A percentile compares a stretch with the other conserved stretches of the same genome.
Evolutionary conservation across 30 jellyfish, hydroid and myxozoan species (phyloP).

Genomic region (Nemopilema nomurai): DNA sequence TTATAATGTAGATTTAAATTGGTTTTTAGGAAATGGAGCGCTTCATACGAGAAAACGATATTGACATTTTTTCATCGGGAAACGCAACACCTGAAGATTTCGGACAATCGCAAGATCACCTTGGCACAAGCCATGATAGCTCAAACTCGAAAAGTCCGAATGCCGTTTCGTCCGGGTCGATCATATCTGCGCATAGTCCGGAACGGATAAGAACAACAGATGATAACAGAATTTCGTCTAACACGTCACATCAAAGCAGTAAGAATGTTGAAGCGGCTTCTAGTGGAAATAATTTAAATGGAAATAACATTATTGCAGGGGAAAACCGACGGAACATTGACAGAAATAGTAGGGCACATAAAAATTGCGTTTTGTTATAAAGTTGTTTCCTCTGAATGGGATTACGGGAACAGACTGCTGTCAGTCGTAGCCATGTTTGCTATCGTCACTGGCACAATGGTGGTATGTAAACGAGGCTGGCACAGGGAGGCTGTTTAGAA

Average conservation of each 20-base stretch:
- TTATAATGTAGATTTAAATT: not conserved
- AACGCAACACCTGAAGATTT: not conserved
- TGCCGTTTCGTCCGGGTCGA: not conserved
- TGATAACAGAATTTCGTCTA: not conserved
- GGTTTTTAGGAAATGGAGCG: conserved; percentile 30
- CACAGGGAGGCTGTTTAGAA: no score
- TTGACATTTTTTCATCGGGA: conserved; percentile 12
- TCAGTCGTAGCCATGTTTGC: no score
- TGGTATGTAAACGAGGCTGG: no score
- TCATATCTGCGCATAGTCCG: not conserved
- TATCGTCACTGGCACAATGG: no score
- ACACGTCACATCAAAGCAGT: not conserved
- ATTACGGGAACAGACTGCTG: no score
- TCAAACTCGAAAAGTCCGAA: not conserved
- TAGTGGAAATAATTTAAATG: not conserved
- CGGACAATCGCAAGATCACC: not conserved
- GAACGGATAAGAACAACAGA: not conserved
- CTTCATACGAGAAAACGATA: conserved; percentile 32
- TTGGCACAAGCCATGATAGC: not conserved
- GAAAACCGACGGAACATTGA: not conserved
- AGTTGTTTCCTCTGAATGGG: no score
- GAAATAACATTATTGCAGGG: not conserved
- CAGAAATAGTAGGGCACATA: not conserved
- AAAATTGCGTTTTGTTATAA: not conserved
- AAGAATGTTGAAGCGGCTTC: not conserved